Base-by-base conservation (phyloP, 2,113 vertebrate genomes). In the Oryzias melastigma region DNA sequence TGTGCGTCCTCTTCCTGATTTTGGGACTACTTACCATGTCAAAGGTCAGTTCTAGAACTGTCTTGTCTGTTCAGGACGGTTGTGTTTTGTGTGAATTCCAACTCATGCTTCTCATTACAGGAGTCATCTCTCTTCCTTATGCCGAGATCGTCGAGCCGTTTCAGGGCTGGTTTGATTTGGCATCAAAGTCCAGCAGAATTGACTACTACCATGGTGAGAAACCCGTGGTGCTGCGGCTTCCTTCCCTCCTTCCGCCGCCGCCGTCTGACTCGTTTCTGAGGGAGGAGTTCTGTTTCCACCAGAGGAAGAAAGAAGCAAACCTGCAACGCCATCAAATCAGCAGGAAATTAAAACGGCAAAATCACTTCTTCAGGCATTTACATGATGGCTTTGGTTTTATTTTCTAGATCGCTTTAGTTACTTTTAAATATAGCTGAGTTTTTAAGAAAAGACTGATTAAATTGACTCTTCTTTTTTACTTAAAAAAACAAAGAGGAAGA, bases 141-240 rank as follows among this genome's bases (percentile, higher is more conserved):
- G 91, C 92, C 1, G 92, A 95, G 73, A 93, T 95, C 0, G 83
- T 92, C 72, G 93, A 96, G 80, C 95, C 90, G 0, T 93, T 93
- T 22, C 94, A 95, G 77, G 92, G 89, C 77, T 95, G 92, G 93
- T 93, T 93, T 53, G 92, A 94, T 61, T 50, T 81, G 0, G 62
- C 85, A 0, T 87, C 84, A 17, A 85, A 87, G 19, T 91, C 89
- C 67, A 94, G 92, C 74, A 77, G 88, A 4, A 91, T 91, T 19
- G 89, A 94, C 59, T 92, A 91, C 16, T 93, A 93, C 0, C 77
- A 89, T 15, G 88, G 92, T 93, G 56, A 70, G 62, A 58, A 52
- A 50, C 25, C 45, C 25, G 18, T 29, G 16, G 14, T 14, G 14
- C 58, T 3, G 16, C 3, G 1, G 29, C 8, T 1, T 15, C 46